These are phyloP conservation scores for Panagrolaimus sp. DNA, from an alignment of 1,140 invertebrate genomes.

Conservation along the genomic window DNA sequence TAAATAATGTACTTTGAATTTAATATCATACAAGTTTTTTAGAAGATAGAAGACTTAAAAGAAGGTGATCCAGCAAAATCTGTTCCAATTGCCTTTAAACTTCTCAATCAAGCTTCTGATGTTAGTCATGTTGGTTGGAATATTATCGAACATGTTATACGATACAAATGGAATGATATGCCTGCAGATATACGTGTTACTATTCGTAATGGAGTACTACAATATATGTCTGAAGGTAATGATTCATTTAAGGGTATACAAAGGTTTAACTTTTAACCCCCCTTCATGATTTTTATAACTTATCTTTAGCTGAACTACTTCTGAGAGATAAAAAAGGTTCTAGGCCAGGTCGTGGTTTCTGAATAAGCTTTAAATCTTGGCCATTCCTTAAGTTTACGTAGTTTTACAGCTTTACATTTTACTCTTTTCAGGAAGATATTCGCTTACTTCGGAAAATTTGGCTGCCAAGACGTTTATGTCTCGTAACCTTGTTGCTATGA, in stretches of 20 bases:
- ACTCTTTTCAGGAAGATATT: conserved; percentile 19
- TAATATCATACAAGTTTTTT: conserved; percentile 1
- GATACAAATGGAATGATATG: conserved; percentile 47
- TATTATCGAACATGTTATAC: conserved; percentile 48
- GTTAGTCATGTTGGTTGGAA: conserved; percentile 46
- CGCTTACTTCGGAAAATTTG: conserved; percentile 22
- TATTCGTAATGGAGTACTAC: conserved; percentile 34
- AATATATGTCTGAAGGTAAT: conserved; percentile 30
- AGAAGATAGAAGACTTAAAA: conserved; percentile 39
- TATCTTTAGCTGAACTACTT: no score
- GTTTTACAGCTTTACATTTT: no score
- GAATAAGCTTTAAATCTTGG: no score
- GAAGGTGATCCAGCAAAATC: conserved; percentile 26
- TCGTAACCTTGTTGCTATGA: conserved; percentile 40
- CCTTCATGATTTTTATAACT: no score
- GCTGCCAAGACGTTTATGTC: conserved; percentile 39
- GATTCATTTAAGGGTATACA: background rate
- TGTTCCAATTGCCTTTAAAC: conserved; percentile 35
- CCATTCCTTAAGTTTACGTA: no score
- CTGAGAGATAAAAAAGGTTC: no score
- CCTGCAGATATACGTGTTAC: conserved; percentile 19
- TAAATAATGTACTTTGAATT: conserved; percentile 5
- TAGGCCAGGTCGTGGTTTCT: no score
- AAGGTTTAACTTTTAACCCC: background rate
- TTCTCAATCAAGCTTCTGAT: conserved; percentile 24